These are phyloP conservation scores for Aleiodes alternator DNA, from an alignment of 2,888 invertebrate genomes.

Conservation along the genomic window DNA sequence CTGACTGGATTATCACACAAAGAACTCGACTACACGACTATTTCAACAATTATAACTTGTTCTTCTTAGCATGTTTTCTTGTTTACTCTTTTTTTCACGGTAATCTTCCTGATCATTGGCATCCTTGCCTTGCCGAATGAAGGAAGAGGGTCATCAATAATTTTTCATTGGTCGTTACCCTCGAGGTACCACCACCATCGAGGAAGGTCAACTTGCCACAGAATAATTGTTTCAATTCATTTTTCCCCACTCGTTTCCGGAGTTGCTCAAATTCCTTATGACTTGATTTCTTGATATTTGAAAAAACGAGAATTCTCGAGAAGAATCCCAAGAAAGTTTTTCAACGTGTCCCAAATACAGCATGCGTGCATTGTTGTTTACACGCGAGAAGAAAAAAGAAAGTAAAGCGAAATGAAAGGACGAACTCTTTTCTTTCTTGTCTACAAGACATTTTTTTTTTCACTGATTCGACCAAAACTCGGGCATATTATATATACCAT, in stretches of 20 bases:
- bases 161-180: not conserved
- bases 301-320: constrained; percentile 10
- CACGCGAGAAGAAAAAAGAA: constrained; percentile 48
- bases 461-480: constrained; percentile 2
- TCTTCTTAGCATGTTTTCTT: no score
- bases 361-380: constrained; percentile 43
- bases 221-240: not conserved
- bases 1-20: no score
- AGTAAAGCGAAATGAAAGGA: constrained; percentile 46
- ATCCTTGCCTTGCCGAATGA: not conserved
- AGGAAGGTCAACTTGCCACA: constrained; percentile 1
- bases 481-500: not conserved
- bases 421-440: constrained; percentile 7
- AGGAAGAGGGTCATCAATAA: not conserved
- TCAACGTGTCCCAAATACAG: constrained; percentile 20
- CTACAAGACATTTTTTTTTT: not conserved
- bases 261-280: not conserved
- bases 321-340: constrained; percentile 23
- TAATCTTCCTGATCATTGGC: no score
- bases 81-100: no score
- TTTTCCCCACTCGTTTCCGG: not conserved
- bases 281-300: not conserved
- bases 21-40: no score
- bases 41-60: no score
- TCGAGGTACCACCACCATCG: not conserved